These are phyloP conservation scores for Andinoacara biseriatus DNA, from an alignment of 2,113 vertebrate species.

Conservation along the genomic window DNA sequence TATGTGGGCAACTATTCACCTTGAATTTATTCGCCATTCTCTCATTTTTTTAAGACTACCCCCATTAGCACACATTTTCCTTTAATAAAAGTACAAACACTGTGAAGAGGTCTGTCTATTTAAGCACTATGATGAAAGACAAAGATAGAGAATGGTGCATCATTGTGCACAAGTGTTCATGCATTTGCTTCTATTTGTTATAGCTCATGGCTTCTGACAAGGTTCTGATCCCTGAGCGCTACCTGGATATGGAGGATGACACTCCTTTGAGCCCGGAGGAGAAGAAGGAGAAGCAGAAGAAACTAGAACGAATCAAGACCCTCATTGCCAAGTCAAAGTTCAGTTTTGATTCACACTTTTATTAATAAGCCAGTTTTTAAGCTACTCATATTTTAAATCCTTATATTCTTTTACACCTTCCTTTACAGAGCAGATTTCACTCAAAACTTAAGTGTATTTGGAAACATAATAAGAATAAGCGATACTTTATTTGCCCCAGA, in stretches of 20 bases:
- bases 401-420: background rate
- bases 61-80: no score
- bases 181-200: background rate
- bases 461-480: background rate
- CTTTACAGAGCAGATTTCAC: no score
- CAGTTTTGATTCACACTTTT: conserved; percentile 1
- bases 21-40: no score
- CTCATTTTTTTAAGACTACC: no score
- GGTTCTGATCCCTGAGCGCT: conserved; percentile 90
- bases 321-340: conserved; percentile 98
- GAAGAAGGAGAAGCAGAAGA: conserved; percentile 93
- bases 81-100: no score
- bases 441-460: background rate
- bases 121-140: no score
- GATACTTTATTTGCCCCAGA: background rate
- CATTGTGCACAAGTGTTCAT: background rate
- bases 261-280: conserved; percentile 91
- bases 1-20: no score
- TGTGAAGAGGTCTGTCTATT: no score
- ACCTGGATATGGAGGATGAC: conserved; percentile 86
- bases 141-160: background rate
- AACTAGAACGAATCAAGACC: conserved; percentile 94
- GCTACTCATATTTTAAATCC: background rate
- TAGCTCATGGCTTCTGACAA: conserved; percentile 90
- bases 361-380: background rate